Conservation (phyloP, 2,888 invertebrate species). For the Pycnomerus fuliginosus region DNA sequence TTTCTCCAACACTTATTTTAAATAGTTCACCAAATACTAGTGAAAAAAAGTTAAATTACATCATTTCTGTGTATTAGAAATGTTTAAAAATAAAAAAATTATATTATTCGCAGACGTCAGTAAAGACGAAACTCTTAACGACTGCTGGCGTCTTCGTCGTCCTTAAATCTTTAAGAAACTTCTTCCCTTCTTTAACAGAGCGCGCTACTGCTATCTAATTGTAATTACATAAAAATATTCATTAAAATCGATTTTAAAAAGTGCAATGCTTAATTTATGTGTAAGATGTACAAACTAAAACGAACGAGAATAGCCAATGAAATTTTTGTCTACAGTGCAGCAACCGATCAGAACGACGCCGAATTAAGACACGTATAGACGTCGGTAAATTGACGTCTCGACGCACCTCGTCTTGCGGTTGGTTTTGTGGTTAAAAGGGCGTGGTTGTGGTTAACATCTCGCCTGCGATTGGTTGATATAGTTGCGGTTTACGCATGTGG, state of each 20-base stretch:
- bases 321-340: conserved; percentile 2
- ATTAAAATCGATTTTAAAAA: no score
- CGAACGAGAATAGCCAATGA: no score
- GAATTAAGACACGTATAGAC: conserved; percentile 44
- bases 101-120: no score
- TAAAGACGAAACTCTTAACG: conserved; percentile 34
- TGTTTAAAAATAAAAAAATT: no score
- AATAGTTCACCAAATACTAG: no score
- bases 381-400: conserved; percentile 48
- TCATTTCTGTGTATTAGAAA: no score
- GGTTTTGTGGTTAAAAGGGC: conserved; percentile 66
- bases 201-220: conserved; percentile 38
- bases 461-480: conserved; percentile 58
- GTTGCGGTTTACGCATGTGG: conserved; percentile 61
- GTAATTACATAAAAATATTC: no score
- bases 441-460: conserved; percentile 64
- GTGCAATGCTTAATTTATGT: no score
- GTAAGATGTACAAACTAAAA: no score
- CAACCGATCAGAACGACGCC: conserved; percentile 10
- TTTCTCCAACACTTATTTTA: no score
- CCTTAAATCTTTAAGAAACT: conserved; percentile 44
- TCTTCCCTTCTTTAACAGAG: conserved; percentile 44
- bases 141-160: conserved; percentile 31
- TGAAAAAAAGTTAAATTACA: no score
- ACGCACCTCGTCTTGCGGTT: conserved; percentile 55